Percentiles rank a stretch among this genome's conserved stretches.
These are phyloP conservation scores for Thereva unica DNA, from an alignment of 2,888 invertebrate genomes.

Conservation along the genomic window DNA sequence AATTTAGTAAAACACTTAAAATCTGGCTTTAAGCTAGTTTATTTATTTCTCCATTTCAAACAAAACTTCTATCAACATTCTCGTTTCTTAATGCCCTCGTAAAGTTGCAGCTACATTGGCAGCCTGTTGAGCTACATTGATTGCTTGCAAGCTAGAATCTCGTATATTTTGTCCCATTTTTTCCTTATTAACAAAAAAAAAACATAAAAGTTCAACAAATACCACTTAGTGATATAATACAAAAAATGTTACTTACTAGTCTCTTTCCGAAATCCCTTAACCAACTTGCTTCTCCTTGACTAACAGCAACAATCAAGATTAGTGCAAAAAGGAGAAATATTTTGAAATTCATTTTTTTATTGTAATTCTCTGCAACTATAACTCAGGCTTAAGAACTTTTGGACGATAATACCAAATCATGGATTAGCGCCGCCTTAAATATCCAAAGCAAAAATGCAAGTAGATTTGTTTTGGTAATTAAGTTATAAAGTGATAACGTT, in stretches of 20 bases:
- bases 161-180: slow-evolving; percentile 22
- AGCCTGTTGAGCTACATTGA: slow-evolving; percentile 15
- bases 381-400: too few species aligned
- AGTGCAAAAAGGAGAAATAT: slow-evolving; percentile 10
- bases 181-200: slow-evolving; percentile 4
- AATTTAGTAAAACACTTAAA: too few species aligned
- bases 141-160: slow-evolving; percentile 1
- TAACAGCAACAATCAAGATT: background rate
- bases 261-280: slow-evolving; percentile 7
- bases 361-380: too few species aligned
- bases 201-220: background rate
- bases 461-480: too few species aligned
- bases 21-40: too few species aligned
- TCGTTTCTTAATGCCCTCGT: background rate
- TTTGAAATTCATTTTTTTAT: slow-evolving; percentile 18
- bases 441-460: too few species aligned
- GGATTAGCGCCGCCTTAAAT: too few species aligned
- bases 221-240: background rate
- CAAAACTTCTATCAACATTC: too few species aligned
- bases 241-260: slow-evolving; percentile 5
- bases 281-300: slow-evolving; percentile 4
- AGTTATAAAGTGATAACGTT: too few species aligned
- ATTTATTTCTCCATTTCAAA: too few species aligned
- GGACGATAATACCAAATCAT: too few species aligned
- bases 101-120: slow-evolving; percentile 19